phyloP scores from a whole-genome alignment of 2,888 invertebrate genomes.

The Thymelicus sylvestris region DNA sequence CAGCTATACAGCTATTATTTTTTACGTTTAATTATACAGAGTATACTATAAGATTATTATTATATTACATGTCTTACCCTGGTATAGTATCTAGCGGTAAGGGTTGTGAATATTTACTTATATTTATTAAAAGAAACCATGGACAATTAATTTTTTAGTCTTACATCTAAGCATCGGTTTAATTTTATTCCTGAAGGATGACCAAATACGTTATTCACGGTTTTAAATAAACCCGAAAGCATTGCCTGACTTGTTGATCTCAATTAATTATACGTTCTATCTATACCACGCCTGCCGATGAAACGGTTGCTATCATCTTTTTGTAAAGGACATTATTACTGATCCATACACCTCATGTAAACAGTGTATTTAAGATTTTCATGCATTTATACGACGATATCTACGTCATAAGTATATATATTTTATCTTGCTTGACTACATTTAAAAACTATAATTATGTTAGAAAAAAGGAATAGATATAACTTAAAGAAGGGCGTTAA shows the following conservation, averaged over 20 bases:
- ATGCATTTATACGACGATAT: too few species aligned
- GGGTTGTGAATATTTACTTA: slow-evolving; percentile 19
- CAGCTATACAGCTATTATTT: slow-evolving; percentile 23
- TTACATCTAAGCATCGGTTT: slow-evolving; percentile 6
- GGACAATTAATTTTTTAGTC: slow-evolving; percentile 10
- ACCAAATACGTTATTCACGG: background rate
- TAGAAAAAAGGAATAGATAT: too few species aligned
- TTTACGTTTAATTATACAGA: slow-evolving; percentile 17
- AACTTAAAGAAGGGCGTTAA: too few species aligned
- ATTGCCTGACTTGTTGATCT: background rate
- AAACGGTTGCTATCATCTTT: too few species aligned
- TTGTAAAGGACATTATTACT: too few species aligned
- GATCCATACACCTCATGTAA: too few species aligned
- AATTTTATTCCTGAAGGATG: background rate
- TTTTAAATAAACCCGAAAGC: background rate
- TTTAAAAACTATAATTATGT: too few species aligned
- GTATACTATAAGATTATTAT: slow-evolving; percentile 22
- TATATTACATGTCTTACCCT: slow-evolving; percentile 32
- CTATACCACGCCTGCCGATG: too few species aligned
- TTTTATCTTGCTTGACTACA: too few species aligned
- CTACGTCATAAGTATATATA: too few species aligned
- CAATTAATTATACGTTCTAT: background rate
- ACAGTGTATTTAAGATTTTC: too few species aligned
- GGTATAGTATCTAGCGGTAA: slow-evolving; percentile 26
- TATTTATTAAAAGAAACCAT: slow-evolving; percentile 20